Base-by-base conservation (phyloP, 2,888 invertebrate species). In the Augiades crinisus region DNA sequence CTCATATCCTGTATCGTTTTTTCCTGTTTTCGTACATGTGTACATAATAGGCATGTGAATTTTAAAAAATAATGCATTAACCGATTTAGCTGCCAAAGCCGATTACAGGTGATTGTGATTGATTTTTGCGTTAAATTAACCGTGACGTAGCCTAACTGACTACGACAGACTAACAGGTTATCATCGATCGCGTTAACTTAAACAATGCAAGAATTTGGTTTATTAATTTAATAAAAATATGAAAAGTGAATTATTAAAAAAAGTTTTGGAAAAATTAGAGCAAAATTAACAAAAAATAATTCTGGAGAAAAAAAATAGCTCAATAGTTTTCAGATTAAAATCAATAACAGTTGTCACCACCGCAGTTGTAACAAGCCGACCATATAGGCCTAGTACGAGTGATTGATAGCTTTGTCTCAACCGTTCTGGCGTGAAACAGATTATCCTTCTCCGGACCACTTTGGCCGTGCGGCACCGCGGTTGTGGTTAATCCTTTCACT, bases 401-500 rank as follows among this genome's bases (percentile, higher is more conserved):
- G 43, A 50, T 36, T 3, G 16, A 40, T 47, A 47, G 40, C 3
- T 14, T 33, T 8, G 12, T 27, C 31, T 21, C 30, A 1, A 30
- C 17, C 16, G 14, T 14, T 19, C 19, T 43, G 14, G 21, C 16
- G 41, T 7, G 44, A 51, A 30, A 50, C 27, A 43, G 5, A 43
- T 30, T 36, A 50, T 51, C 51, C 51, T 38, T 37, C 27, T 61
- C 60, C 61, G 51, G 54, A 60, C 56, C 57, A 58, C 53, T 59
- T 45, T 8, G 24, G 27, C 41, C 16, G 24, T 41, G 31, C 52
- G 45, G 47, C 44, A 21, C 44, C 40, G 22, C 22, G 34, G 21
- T 36, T 55, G 52, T 57, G 51, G 55, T 47, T 54, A 60, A 72
- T 80, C 80, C 78, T 81, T 83, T 83, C 83, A 83, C 82, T 73